Base-by-base conservation (phyloP, 2,113 vertebrate genomes). In the Carassius gibelio region DNA sequence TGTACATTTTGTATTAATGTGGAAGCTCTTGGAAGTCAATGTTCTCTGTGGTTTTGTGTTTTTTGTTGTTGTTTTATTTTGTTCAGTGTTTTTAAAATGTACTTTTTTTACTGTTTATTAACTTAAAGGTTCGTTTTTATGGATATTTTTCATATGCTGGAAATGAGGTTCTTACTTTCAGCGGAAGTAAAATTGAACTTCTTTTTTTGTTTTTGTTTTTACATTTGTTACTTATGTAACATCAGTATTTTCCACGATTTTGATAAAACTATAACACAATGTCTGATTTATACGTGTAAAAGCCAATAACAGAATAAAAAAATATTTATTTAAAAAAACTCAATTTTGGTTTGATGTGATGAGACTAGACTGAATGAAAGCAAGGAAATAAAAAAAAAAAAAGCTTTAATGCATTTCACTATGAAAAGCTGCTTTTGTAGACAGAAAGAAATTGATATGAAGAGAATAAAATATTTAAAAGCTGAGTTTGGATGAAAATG, bases 231-330 rank as follows among this genome's bases (percentile, higher is more conserved):
- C 97, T 96, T 96, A 96, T 96, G 98, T 99, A 98, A 98, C 97
- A 91, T 95, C 95, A 97, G 95, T 99, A 98, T 99, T 98, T 99
- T 97, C 96, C 96, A 97, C 96, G 94, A 80, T 88, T 97, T 99
- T 98, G 97, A 98, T 98, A 99, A 96, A 97, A 96, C 94, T 98
- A 97, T 99, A 99, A 99, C 97, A 98, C 97, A 98, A 93, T 96
- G 96, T 98, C 98, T 96, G 96, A 97, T 98, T 99, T 98, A 95
- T 99, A 97, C 94, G 92, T 99, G 97, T 99, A 99, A 98, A 99
- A 98, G 97, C 95, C 96, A 99, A 97, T 96, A 96, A 99, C 98
- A 98, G 96, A 98, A 99, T 97, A 99, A 99, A 85, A 84, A 93
- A 96, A 95, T 99, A 99, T 99, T 99, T 99, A 99, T 99, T 99